A percentile compares a stretch with the other conserved stretches of the same genome.
phyloP scores from a whole-genome alignment of 2,888 invertebrate species.

The Ommatoiulus sabulosus region DNA sequence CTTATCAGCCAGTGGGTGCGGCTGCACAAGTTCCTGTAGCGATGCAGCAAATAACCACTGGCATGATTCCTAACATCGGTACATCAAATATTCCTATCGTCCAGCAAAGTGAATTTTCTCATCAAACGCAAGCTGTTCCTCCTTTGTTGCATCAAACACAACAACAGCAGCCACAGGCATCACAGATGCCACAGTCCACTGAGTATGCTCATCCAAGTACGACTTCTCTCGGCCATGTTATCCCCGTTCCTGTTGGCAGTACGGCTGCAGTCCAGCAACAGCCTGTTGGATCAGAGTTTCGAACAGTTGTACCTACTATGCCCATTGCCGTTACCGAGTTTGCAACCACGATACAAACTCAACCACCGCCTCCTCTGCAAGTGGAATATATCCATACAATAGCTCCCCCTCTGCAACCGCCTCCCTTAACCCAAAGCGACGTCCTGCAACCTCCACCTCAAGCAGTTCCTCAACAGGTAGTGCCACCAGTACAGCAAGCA shows the following conservation, averaged over 20 bases:
- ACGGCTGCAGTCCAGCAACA: neutral
- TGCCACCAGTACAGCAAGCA: neutral
- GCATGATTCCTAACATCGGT: neutral
- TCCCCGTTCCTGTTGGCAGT: neutral
- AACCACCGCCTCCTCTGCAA: constrained; percentile 18
- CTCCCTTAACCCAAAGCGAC: neutral
- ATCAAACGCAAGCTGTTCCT: constrained; percentile 18
- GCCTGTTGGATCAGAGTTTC: neutral
- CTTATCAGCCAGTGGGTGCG: constrained; percentile 53
- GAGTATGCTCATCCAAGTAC: constrained; percentile 41
- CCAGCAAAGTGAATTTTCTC: constrained; percentile 1
- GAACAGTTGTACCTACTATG: neutral
- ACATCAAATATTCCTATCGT: constrained; percentile 44
- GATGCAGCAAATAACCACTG: neutral
- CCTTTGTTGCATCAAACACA: constrained; percentile 44
- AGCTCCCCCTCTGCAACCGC: constrained; percentile 51
- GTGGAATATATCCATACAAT: constrained; percentile 51
- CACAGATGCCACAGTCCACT: constrained; percentile 5
- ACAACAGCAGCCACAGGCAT: constrained; percentile 31
- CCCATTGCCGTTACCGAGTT: neutral
- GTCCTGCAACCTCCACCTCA: neutral
- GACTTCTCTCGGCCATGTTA: neutral
- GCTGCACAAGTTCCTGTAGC: neutral
- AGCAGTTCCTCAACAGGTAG: constrained; percentile 24
- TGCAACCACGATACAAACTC: constrained; percentile 47